Evolutionary conservation across 2,888 invertebrate genomes (phyloP).

Genomic region (Rhimphoctona megacephalus): DNA sequence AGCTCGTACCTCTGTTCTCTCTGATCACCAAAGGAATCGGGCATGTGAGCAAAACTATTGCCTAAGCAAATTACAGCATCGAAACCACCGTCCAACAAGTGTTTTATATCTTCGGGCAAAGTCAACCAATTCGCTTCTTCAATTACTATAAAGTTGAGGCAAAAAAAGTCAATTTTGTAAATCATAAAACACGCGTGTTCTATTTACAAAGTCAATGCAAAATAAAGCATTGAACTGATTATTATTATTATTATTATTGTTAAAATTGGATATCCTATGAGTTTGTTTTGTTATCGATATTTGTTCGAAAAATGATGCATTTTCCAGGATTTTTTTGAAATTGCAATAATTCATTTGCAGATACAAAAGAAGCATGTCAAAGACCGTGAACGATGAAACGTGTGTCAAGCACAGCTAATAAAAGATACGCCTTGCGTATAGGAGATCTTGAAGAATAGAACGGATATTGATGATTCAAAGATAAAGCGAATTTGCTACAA

Average conservation of each 20-base stretch:
- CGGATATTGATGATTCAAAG: slow-evolving; percentile 22
- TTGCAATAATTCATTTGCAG: background rate
- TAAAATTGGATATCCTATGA: too few species aligned
- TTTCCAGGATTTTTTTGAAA: background rate
- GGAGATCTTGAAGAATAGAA: background rate
- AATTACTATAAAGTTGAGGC: slow-evolving; percentile 88
- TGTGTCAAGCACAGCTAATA: background rate
- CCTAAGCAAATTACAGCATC: slow-evolving; percentile 96
- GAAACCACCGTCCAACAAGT: slow-evolving; percentile 88
- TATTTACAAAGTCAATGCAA: too few species aligned
- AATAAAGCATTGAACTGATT: too few species aligned
- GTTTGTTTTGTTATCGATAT: too few species aligned
- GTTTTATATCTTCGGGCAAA: slow-evolving; percentile 90
- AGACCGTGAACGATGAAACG: background rate
- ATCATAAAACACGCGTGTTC: background rate
- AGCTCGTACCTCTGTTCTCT: slow-evolving; percentile 88
- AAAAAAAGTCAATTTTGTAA: background rate
- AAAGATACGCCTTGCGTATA: background rate
- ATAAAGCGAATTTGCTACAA: background rate
- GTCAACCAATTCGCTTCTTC: slow-evolving; percentile 97
- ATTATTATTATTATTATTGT: too few species aligned
- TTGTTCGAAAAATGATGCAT: too few species aligned
- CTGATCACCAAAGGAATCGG: slow-evolving; percentile 92
- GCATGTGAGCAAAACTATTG: slow-evolving; percentile 95
- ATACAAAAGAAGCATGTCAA: background rate